Evolutionary conservation across 2,888 invertebrate genomes (phyloP).

Genomic region (Papilio elwesi): DNA sequence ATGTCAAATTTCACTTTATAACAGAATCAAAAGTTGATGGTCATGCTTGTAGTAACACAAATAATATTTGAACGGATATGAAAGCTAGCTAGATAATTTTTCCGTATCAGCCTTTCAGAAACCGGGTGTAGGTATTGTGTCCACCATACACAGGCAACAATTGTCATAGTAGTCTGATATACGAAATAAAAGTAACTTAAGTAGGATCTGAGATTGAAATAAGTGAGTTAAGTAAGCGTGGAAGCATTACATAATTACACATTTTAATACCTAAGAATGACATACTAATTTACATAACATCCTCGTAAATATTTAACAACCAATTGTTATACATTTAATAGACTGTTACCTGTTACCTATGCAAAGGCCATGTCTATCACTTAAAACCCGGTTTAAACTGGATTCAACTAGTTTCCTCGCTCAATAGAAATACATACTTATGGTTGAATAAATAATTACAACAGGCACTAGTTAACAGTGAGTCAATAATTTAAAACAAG

Average conservation of each 20-base stretch:
- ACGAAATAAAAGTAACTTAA: too few species aligned
- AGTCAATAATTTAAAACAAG: background rate
- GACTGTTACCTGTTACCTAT: background rate
- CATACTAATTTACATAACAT: constrained; percentile 5
- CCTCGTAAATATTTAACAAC: constrained; percentile 2
- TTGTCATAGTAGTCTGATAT: too few species aligned
- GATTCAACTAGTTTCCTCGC: background rate
- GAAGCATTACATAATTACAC: background rate
- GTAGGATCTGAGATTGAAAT: background rate
- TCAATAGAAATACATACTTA: background rate
- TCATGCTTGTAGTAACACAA: too few species aligned
- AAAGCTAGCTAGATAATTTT: too few species aligned
- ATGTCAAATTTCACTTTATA: too few species aligned
- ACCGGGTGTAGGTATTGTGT: too few species aligned
- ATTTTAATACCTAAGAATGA: background rate
- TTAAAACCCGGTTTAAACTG: background rate
- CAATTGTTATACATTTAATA: background rate
- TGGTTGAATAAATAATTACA: background rate
- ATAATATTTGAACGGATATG: too few species aligned
- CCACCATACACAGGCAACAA: too few species aligned
- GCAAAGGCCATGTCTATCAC: constrained; percentile 3
- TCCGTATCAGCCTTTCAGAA: too few species aligned
- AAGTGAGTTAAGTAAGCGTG: background rate
- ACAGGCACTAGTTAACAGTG: background rate
- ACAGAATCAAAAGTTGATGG: too few species aligned